Evolutionary conservation across 2,797 vertebrate species (phyloP), one percentile per base, ranked within the genome.

Genomic region (Intellagama lesueurii): DNA sequence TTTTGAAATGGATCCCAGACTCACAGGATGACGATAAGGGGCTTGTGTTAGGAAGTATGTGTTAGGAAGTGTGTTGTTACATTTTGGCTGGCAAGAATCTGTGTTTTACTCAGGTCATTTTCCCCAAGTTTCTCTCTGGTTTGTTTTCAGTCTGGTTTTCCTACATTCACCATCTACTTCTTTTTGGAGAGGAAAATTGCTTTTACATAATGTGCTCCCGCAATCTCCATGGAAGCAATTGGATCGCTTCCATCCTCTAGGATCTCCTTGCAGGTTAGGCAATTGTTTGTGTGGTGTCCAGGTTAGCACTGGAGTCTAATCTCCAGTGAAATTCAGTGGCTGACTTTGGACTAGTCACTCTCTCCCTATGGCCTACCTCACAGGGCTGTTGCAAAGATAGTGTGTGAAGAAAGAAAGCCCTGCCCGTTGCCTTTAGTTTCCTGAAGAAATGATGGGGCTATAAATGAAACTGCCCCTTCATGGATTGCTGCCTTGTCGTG

Each of bases 1-100:
- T 47, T 91, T 81, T 90, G 90, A 90, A 88, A 91, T 91, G 47
- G 88, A 83, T 93, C 83, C 86, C 72, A 5, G 49, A 19, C n/a
- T 79, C 85, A 79, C 3, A 12, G 66, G 87, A 44, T 90, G 28
- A 76, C 70, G 69, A 81, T 2, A 70, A 86, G 47, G 83, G 77
- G 14, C 78, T 32, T 12, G 47, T 40, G 64, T 89, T 85, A 90
- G 88, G 80, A 93, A 91, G 89, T 76, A 14, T 0, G 0, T 32
- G 64, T 89, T 85, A 90, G 88, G 80, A 93, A 91, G 89, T 76
- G 11, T 0, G 0, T 32, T 2, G 0, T 90, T 92, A 81, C 4
- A 87, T 81, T 56, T 91, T 85, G 66, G 86, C 84, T 92, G 91
- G 75, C 82, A 77, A 60, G 90, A 90, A 81, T 28, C 7, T 88